Conservation (phyloP, 53 echinoderm and acorn worm species). For the Zoroaster sp. region DNA sequence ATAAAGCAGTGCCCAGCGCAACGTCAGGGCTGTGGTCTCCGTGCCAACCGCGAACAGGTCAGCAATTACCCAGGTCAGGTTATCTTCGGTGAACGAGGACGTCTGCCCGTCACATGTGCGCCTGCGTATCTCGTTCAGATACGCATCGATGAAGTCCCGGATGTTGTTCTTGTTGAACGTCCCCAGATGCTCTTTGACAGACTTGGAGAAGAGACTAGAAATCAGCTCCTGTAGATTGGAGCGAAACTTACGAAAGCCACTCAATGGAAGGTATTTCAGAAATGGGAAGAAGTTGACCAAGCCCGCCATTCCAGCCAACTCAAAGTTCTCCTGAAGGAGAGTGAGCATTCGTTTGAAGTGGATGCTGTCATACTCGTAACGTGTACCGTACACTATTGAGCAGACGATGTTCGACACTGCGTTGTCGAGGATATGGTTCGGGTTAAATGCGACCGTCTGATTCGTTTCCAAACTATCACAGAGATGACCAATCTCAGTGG, state of each 20-base stretch:
- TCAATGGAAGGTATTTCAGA: conserved; percentile 54
- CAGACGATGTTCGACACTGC: conserved; percentile 49
- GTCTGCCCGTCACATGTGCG: background rate
- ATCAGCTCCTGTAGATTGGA: conserved; percentile 8
- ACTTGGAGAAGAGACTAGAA: conserved; percentile 33
- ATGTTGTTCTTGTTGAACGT: conserved; percentile 34
- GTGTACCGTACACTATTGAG: conserved; percentile 58
- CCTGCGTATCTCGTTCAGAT: conserved; percentile 41
- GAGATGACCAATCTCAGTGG: conserved; percentile 8
- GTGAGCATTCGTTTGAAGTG: conserved; percentile 32
- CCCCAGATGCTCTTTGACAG: conserved; percentile 26
- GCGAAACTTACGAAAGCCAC: conserved; percentile 30
- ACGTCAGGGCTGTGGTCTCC: conserved; percentile 56
- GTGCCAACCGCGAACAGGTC: conserved; percentile 65
- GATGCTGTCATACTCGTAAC: conserved; percentile 51
- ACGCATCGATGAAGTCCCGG: conserved; percentile 53
- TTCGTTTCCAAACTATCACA: conserved; percentile 4
- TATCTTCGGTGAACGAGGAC: conserved; percentile 35
- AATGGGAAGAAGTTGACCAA: conserved; percentile 53
- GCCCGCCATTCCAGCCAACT: conserved; percentile 31
- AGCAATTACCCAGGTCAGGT: conserved; percentile 45
- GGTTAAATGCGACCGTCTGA: conserved; percentile 28
- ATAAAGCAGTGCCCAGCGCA: conserved; percentile 52
- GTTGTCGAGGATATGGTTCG: background rate
- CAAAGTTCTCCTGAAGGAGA: conserved; percentile 28